These are phyloP conservation scores for Merodon equestris DNA, from an alignment of 2,888 invertebrate genomes.

Conservation along the genomic window DNA sequence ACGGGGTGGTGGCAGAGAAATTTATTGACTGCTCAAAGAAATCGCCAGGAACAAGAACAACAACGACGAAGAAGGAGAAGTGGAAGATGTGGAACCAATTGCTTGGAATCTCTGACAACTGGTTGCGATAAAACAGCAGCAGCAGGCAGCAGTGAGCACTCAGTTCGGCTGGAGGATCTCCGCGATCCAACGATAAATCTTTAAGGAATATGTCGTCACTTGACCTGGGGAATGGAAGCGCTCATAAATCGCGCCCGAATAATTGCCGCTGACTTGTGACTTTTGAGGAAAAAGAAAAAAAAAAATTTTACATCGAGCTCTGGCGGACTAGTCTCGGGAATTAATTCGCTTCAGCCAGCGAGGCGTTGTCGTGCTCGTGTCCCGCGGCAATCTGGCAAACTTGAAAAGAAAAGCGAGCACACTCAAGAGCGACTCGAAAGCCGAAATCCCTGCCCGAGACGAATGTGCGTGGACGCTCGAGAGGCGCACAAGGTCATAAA, in stretches of 20 bases:
- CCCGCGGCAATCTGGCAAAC: conserved; percentile 35
- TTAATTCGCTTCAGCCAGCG: conserved; percentile 47
- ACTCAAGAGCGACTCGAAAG: conserved; percentile 39
- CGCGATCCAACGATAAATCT: conserved; percentile 71
- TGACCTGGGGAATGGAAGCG: conserved; percentile 70
- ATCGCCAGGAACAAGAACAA: conserved; percentile 58
- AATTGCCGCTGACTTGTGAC: conserved; percentile 70
- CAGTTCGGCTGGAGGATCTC: conserved; percentile 25
- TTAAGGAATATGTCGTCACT: conserved; percentile 71
- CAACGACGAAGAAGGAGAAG: conserved; percentile 14
- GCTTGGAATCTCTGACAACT: conserved; percentile 19
- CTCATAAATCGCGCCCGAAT: conserved; percentile 70
- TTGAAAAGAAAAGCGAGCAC: conserved; percentile 13
- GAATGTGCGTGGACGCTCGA: conserved; percentile 35
- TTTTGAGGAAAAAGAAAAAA: conserved; percentile 25
- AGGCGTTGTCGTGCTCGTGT: conserved; percentile 37
- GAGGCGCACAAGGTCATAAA: conserved; percentile 59
- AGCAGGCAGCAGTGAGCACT: conserved; percentile 31
- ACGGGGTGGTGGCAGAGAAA: conserved; percentile 28
- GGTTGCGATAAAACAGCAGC: conserved; percentile 28
- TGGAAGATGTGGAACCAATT: conserved; percentile 34
- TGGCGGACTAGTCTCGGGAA: conserved; percentile 27
- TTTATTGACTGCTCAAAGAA: conserved; percentile 66
- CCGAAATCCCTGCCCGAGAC: conserved; percentile 36
- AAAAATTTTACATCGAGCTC: conserved; percentile 24